Conservation (phyloP, 2,113 vertebrate genomes). For the Campylomormyrus tamandua region DNA sequence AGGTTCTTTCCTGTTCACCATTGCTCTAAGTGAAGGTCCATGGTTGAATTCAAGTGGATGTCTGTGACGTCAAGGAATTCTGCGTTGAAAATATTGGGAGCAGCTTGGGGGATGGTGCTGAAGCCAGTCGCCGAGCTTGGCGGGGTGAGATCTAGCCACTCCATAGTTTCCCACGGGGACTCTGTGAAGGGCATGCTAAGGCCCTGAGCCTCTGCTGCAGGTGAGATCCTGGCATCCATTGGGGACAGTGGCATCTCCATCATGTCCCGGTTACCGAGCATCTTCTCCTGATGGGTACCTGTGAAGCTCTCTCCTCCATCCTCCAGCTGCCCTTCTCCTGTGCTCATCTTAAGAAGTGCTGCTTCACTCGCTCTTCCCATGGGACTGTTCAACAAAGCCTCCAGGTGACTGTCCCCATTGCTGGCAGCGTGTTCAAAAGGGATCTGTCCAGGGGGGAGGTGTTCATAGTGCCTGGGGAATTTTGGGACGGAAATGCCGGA, state of each 20-base stretch:
- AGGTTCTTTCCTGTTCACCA: constrained; percentile 64
- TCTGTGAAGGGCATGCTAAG: constrained; percentile 85
- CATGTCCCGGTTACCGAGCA: constrained; percentile 73
- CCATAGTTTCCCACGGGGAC: constrained; percentile 93
- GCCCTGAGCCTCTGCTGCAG: constrained; percentile 67
- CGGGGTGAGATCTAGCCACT: constrained; percentile 90
- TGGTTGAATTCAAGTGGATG: constrained; percentile 86
- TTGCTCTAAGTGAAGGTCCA: constrained; percentile 93
- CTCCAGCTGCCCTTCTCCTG: constrained; percentile 70
- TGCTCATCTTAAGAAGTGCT: constrained; percentile 69
- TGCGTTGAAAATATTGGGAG: constrained; percentile 86
- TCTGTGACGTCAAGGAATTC: constrained; percentile 92
- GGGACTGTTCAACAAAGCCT: constrained; percentile 77
- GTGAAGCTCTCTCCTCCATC: constrained; percentile 70
- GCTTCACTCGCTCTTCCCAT: constrained; percentile 68
- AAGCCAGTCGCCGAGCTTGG: constrained; percentile 78
- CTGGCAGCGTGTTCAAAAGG: constrained; percentile 67
- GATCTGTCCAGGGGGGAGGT: constrained; percentile 57
- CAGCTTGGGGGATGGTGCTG: constrained; percentile 60
- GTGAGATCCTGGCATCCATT: constrained; percentile 68
- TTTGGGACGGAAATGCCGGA: constrained; percentile 58
- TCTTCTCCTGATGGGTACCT: constrained; percentile 68
- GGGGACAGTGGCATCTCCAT: constrained; percentile 78
- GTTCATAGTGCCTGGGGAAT: constrained; percentile 69
- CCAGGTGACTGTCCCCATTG: constrained; percentile 69